Percentiles rank a stretch among this genome's conserved stretches.
These are phyloP conservation scores for Drosophila gunungcola DNA, from an alignment of 1,140 invertebrate genomes.

Conservation along the genomic window DNA sequence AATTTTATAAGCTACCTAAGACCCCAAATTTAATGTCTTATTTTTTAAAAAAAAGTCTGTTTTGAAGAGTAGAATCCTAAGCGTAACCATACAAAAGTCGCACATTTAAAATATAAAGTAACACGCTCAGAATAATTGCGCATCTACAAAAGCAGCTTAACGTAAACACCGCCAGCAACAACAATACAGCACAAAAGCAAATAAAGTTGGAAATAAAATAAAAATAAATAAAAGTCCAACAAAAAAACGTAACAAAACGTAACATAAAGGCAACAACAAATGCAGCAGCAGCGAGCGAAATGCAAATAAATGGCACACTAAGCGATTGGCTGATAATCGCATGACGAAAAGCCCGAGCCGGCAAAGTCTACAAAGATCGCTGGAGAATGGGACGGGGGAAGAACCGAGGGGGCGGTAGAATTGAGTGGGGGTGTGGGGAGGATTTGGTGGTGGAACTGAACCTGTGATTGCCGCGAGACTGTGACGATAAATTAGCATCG, in stretches of 20 bases:
- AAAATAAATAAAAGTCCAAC: conserved; percentile 19
- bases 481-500: conserved; percentile 79
- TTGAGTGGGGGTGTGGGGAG: neutral
- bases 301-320: conserved; percentile 81
- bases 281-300: conserved; percentile 51
- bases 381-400: neutral
- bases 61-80: conserved; percentile 36
- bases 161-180: conserved; percentile 32
- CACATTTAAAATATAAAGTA: conserved; percentile 73
- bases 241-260: conserved; percentile 26
- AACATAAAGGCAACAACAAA: conserved; percentile 23
- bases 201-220: conserved; percentile 55
- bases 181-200: conserved; percentile 56
- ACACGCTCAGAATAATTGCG: conserved; percentile 82
- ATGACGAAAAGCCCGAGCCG: conserved; percentile 64
- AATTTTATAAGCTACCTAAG: too few relatives aligned
- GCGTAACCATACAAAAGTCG: conserved; percentile 34
- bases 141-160: conserved; percentile 71
- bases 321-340: conserved; percentile 82
- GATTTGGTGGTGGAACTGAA: conserved; percentile 36
- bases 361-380: conserved; percentile 49
- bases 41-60: neutral
- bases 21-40: neutral
- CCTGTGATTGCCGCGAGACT: conserved; percentile 66
- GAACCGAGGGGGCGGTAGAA: neutral